Evolutionary conservation across 2,113 vertebrate species (phyloP), one percentile per base, ranked within the genome.

Genomic region (Lamprotornis superbus): DNA sequence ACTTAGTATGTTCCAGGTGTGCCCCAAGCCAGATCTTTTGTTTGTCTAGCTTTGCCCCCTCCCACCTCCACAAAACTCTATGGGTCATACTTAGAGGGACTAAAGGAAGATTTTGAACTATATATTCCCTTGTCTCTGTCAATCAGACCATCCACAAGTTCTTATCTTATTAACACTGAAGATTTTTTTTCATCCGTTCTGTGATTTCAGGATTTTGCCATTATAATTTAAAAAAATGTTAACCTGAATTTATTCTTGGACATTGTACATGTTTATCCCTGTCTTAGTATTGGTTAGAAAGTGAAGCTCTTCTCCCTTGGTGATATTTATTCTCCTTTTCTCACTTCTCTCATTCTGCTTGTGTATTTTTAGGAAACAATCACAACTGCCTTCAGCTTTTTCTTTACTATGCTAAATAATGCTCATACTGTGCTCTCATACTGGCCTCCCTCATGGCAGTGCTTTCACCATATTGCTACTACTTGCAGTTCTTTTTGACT

Each of bases 331-430:
- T 81, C 80, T 71, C 61, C 14, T 85, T 87, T 95, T 95, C 71
- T 69, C 83, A 88, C 75, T 93, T 95, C 57, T 44, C 57, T 95
- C 89, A 79, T 30, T 90, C 61, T 56, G 67, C 79, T 15, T 56
- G 57, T 44, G 28, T 79, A 90, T 92, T 93, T 95, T 93, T 93
- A 92, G 71, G 49, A 79, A 90, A 92, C 49, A 95, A 93, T 85
- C 90, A 95, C 71, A 95, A 49, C 67, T 88, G 63, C 27, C 69
- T 49, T 83, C 63, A 86, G 67, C 25, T 75, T 76, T 91, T 76
- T 91, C 75, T 79, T 88, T 95, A 68, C 57, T 83, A 68, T 79
- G 49, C 44, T 88, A 85, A 93, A 76, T 60, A 83, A 93, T 30
- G 50, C 27, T 52, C 50, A 52, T 52, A 17, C 53, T 67, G 31